These are phyloP conservation scores for Galeopterus variegatus DNA, from an alignment of 2,113 vertebrate species.

Conservation along the genomic window DNA sequence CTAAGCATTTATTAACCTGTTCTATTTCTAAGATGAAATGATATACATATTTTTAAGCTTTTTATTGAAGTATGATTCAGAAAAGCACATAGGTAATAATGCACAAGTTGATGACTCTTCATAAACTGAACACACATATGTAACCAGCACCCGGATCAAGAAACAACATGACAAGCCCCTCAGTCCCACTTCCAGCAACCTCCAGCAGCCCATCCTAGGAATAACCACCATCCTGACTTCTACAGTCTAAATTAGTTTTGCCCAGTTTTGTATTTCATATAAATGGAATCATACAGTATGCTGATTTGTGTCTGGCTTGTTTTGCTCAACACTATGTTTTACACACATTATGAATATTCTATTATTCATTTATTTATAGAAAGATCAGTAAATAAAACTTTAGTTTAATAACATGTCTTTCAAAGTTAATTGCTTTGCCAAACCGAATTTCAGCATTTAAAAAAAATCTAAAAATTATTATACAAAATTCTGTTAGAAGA, in stretches of 20 bases:
- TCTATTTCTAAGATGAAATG: conserved; percentile 51
- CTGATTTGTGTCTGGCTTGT: neutral
- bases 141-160: neutral
- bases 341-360: neutral
- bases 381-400: conserved; percentile 57
- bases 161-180: neutral
- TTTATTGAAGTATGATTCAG: neutral
- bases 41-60: neutral
- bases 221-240: neutral
- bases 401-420: conserved; percentile 72
- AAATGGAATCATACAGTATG: neutral
- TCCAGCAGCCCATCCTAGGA: neutral
- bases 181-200: neutral
- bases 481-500: conserved; percentile 30
- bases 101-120: neutral
- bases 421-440: conserved; percentile 77
- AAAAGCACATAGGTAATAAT: neutral
- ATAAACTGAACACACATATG: neutral
- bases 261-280: neutral
- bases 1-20: conserved; percentile 1
- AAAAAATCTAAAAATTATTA: conserved; percentile 81
- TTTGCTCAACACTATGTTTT: conserved; percentile 31
- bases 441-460: conserved; percentile 81
- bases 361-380: conserved; percentile 49
- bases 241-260: neutral